Percentiles rank a stretch among this genome's conserved stretches.
phyloP scores from a whole-genome alignment of 2,113 vertebrate species.

The Parotia lawesii region DNA sequence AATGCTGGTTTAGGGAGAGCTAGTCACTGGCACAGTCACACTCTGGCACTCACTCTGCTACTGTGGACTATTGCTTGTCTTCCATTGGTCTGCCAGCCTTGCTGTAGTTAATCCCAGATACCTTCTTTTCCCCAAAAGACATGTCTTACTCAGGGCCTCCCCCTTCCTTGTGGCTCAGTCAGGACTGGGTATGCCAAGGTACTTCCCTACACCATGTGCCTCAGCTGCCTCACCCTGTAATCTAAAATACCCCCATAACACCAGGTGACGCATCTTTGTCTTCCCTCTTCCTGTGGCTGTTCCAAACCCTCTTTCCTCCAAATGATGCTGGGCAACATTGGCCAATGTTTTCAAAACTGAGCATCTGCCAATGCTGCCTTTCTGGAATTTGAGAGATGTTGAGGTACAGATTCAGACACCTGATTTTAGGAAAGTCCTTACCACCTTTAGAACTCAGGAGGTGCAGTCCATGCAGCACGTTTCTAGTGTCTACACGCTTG shows the following conservation, averaged over 20 bases:
- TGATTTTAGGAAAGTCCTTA: neutral
- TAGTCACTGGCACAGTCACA: neutral
- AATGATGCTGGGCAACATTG: accelerated
- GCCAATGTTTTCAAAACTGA: neutral
- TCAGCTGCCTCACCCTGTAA: neutral
- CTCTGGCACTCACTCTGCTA: neutral
- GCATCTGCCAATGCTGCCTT: neutral
- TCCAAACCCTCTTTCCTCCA: neutral
- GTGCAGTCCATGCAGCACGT: neutral
- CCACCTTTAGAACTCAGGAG: neutral
- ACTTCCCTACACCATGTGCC: accelerated
- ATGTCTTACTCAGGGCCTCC: neutral
- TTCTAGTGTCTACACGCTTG: neutral
- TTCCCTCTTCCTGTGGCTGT: neutral
- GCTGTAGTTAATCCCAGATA: neutral
- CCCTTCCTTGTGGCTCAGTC: neutral
- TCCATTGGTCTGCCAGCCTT: neutral
- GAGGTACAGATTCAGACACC: neutral
- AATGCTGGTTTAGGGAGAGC: neutral
- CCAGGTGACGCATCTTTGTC: neutral
- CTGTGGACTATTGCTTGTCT: neutral
- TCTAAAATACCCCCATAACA: neutral
- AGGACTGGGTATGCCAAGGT: neutral
- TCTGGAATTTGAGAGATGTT: neutral
- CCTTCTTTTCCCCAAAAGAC: neutral